Evolutionary conservation across 2,797 vertebrate genomes (phyloP), one percentile per base, ranked within the genome.

Genomic region (Clarias laeviceps): DNA sequence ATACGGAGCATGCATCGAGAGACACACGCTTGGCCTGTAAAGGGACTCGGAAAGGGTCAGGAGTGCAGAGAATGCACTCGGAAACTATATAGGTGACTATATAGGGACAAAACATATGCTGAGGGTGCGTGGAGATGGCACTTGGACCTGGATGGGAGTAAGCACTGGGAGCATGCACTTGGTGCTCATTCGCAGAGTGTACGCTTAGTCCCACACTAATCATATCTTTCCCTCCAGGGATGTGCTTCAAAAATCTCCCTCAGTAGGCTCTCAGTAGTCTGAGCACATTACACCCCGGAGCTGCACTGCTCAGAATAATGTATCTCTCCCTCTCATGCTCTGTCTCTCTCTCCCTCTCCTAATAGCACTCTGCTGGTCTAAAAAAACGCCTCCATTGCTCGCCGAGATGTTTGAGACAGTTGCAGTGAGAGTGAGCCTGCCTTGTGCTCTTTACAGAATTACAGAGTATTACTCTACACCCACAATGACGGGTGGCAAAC

Each of bases 151-250:
- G 34, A 64, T 64, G n/a, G n/a, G 24, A 65, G 62, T 50, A 50
- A 80, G 61, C 62, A 54, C 40, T 5, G 45, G 62, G 40, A 66
- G 74, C 34, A 64, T 85, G 76, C 84, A 84, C 78, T 73, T n/a
- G 64, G 62, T 12, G 34, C 66, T 82, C 50, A 84, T 65, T 82
- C 22, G 78, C 73, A 54, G 76, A 85, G 82, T 82, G 69, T 59
- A 70, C 32, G 66, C 85, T 77, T 84, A 82, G 80, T 40, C 77
- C 85, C 87, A 89, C 82, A 87, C 89, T 90, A 88, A 91, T 91
- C 87, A 89, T 84, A 85, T 88, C 89, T 87, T 87, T 84, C 66
- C 27, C 89, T 85, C 87, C 32, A 22, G 87, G 84, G 90, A 83
- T 80, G 84, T 81, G 66, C 73, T 86, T 87, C 56, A 88, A 87